Conservation (phyloP, 2,113 vertebrate genomes). For the Marcusenius ussheri region DNA sequence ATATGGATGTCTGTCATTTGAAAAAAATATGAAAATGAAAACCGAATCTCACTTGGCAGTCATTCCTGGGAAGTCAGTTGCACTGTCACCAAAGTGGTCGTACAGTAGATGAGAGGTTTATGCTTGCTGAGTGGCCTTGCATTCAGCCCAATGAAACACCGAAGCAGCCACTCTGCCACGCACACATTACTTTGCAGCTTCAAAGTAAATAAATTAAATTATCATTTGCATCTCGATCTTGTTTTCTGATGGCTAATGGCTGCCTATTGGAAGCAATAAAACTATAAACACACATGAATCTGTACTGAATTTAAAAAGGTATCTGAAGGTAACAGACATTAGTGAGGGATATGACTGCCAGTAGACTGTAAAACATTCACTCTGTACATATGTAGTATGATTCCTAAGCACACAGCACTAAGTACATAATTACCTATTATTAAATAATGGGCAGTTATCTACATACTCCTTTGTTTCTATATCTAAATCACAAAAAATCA, state of each 20-base stretch:
- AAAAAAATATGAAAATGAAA: background rate
- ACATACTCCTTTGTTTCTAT: background rate
- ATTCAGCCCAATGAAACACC: slow-evolving; percentile 36
- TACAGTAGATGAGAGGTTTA: slow-evolving; percentile 51
- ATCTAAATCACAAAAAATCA: background rate
- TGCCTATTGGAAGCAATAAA: background rate
- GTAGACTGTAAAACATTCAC: background rate
- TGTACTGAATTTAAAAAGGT: background rate
- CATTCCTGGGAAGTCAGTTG: background rate
- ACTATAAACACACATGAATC: background rate
- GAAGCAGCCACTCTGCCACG: slow-evolving; percentile 57
- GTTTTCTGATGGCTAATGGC: background rate
- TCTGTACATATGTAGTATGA: background rate
- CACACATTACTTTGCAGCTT: slow-evolving; percentile 25
- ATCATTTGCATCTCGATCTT: background rate
- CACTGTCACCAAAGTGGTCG: slow-evolving; percentile 21
- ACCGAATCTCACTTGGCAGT: background rate
- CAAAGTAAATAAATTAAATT: background rate
- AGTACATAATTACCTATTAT: background rate
- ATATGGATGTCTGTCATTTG: background rate
- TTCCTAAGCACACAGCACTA: background rate
- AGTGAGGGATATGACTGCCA: background rate
- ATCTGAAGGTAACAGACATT: background rate
- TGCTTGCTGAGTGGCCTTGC: slow-evolving; percentile 60
- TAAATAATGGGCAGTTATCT: no score